Evolutionary conservation across 2,113 vertebrate species (phyloP).

Genomic region (Corythoichthys intestinalis): DNA sequence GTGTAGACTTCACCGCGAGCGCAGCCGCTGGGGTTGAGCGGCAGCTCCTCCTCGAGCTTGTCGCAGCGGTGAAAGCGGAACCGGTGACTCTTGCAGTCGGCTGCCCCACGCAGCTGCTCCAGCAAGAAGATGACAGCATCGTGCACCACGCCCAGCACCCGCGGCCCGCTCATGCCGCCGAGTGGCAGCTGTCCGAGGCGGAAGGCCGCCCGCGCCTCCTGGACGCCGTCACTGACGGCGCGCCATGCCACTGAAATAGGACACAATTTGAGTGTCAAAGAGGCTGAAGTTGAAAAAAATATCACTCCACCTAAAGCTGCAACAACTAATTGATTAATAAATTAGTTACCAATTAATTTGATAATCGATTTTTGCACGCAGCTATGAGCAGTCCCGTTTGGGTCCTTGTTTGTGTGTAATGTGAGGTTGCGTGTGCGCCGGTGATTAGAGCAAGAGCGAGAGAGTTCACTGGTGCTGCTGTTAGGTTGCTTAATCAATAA

Average conservation of each 20-base stretch:
- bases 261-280: not conserved
- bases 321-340: too few species aligned
- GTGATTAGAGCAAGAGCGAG: too few species aligned
- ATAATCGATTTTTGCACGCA: too few species aligned
- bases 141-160: slow-evolving; percentile 82
- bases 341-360: too few species aligned
- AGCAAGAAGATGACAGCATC: slow-evolving; percentile 87
- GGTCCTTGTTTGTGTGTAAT: too few species aligned
- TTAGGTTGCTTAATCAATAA: too few species aligned
- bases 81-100: slow-evolving; percentile 78
- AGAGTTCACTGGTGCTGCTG: too few species aligned
- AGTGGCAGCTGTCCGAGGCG: slow-evolving; percentile 81
- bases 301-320: too few species aligned
- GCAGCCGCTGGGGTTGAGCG: slow-evolving; percentile 83
- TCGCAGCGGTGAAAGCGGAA: slow-evolving; percentile 88
- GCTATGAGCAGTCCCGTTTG: too few species aligned
- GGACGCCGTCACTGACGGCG: slow-evolving; percentile 81
- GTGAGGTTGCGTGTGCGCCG: too few species aligned
- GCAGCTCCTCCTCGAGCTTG: slow-evolving; percentile 77
- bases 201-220: slow-evolving; percentile 81
- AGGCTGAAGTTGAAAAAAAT: too few species aligned
- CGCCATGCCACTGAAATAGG: slow-evolving; percentile 79
- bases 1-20: slow-evolving; percentile 81
- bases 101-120: slow-evolving; percentile 83
- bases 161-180: slow-evolving; percentile 74